A percentile compares a stretch with the other conserved stretches of the same genome.
These are phyloP conservation scores for Andrena trimmerana DNA, from an alignment of 2,888 invertebrate species.

Conservation along the genomic window DNA sequence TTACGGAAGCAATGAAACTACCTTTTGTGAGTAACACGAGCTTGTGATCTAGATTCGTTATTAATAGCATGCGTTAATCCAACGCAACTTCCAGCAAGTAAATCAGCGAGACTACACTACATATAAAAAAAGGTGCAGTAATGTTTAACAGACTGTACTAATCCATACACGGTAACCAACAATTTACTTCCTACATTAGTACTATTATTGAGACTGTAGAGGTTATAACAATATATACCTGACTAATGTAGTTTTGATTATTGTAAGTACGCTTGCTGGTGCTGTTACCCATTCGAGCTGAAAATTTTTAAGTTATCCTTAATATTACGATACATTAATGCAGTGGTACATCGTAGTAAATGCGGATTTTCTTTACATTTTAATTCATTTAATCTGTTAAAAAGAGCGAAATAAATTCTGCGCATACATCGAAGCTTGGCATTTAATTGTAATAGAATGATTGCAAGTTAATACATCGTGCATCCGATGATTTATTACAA, in stretches of 20 bases:
- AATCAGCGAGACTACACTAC: constrained; percentile 79
- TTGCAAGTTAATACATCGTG: background rate
- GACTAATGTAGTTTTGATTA: constrained; percentile 79
- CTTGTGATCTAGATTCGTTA: constrained; percentile 86
- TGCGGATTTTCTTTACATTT: constrained; percentile 9
- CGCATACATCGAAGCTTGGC: background rate
- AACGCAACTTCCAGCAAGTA: constrained; percentile 76
- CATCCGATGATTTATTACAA: constrained; percentile 12
- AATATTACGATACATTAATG: constrained; percentile 6
- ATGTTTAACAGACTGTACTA: background rate
- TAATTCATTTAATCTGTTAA: constrained; percentile 20
- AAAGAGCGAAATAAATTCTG: background rate
- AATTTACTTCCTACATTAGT: background rate
- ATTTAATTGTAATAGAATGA: background rate
- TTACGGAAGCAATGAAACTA: constrained; percentile 79
- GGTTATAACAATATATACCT: constrained; percentile 77
- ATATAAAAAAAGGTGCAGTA: constrained; percentile 42
- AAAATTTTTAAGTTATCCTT: constrained; percentile 8
- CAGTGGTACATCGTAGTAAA: background rate
- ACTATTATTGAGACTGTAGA: constrained; percentile 43
- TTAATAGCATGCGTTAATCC: constrained; percentile 67
- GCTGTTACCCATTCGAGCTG: constrained; percentile 81
- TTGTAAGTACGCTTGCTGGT: constrained; percentile 75
- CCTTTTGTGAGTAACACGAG: constrained; percentile 89
- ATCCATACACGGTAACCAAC: background rate